Conservation (phyloP, 2,888 invertebrate genomes). For the Caenorhabditis macrosperma region DNA sequence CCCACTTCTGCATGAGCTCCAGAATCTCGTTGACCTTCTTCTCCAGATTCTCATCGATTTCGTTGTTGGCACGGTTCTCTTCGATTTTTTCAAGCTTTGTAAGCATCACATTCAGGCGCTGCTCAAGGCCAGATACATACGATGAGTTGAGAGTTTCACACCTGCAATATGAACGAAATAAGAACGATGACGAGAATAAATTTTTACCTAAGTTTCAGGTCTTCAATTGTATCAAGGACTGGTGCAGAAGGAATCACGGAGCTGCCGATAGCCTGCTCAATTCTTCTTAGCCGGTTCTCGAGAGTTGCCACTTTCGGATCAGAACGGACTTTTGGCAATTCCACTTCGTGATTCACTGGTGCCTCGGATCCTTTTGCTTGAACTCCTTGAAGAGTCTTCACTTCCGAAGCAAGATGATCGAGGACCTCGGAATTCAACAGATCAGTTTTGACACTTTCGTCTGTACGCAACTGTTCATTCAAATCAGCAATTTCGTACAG, state of each 20-base stretch:
- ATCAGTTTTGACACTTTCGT: slow-evolving; percentile 45
- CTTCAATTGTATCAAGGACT: slow-evolving; percentile 66
- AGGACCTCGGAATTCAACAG: slow-evolving; percentile 59
- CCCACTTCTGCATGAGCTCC: slow-evolving; percentile 67
- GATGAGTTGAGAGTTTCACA: slow-evolving; percentile 66
- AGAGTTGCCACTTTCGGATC: slow-evolving; percentile 43
- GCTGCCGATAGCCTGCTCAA: slow-evolving; percentile 63
- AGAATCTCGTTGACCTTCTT: slow-evolving; percentile 64
- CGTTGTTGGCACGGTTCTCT: slow-evolving; percentile 60
- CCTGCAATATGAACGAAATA: slow-evolving; percentile 37
- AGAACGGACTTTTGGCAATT: slow-evolving; percentile 26
- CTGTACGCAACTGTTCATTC: slow-evolving; percentile 57
- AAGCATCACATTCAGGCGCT: slow-evolving; percentile 63
- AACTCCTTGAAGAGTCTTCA: slow-evolving; percentile 49
- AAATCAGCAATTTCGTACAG: slow-evolving; percentile 70
- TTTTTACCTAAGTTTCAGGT: slow-evolving; percentile 58
- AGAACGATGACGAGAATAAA: neutral
- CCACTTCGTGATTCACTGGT: slow-evolving; percentile 17
- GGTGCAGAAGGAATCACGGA: slow-evolving; percentile 57
- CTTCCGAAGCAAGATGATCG: slow-evolving; percentile 53
- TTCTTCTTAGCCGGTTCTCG: slow-evolving; percentile 60
- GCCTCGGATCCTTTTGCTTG: slow-evolving; percentile 7
- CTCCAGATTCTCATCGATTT: slow-evolving; percentile 59
- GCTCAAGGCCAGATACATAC: slow-evolving; percentile 65
- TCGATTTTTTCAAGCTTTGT: slow-evolving; percentile 66